Conservation (phyloP, 1,140 invertebrate genomes). For the Bombus cullumanus region DNA sequence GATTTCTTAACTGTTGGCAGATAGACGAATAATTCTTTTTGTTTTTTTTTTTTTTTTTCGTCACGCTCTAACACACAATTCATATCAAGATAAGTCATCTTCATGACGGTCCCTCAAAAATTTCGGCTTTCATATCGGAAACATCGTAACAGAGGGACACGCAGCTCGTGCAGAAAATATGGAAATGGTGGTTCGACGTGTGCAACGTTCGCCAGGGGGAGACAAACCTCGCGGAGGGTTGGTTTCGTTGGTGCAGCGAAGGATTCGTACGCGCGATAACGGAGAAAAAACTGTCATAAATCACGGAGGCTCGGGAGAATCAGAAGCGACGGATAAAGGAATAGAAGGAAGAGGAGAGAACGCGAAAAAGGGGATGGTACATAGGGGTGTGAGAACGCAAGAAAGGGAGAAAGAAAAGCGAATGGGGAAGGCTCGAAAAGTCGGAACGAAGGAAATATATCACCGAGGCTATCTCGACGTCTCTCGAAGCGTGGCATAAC, state of each 20-base stretch:
- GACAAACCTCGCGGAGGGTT: no score
- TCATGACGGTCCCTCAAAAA: no score
- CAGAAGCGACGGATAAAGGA: slow-evolving; percentile 46
- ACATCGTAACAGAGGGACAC: neutral
- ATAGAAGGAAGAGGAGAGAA: slow-evolving; percentile 13
- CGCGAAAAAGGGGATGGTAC: neutral
- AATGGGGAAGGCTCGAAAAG: slow-evolving; percentile 26
- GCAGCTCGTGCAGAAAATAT: slow-evolving; percentile 23
- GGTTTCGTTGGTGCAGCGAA: slow-evolving; percentile 4
- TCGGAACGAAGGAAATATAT: slow-evolving; percentile 57
- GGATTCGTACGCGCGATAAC: slow-evolving; percentile 53
- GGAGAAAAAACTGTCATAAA: slow-evolving; percentile 58
- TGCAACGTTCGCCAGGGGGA: neutral
- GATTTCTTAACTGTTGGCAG: no score
- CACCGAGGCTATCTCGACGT: slow-evolving; percentile 60
- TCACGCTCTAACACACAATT: no score
- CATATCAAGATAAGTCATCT: no score
- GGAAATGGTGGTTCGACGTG: neutral
- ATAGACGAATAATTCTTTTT: no score
- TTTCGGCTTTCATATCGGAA: no score
- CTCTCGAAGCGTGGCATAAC: slow-evolving; percentile 63
- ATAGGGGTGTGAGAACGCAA: slow-evolving; percentile 11
- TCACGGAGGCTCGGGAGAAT: slow-evolving; percentile 58
- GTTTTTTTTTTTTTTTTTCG: no score
- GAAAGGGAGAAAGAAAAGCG: neutral